Base-by-base conservation (phyloP, 2,888 invertebrate genomes). In the Microctonus brassicae region DNA sequence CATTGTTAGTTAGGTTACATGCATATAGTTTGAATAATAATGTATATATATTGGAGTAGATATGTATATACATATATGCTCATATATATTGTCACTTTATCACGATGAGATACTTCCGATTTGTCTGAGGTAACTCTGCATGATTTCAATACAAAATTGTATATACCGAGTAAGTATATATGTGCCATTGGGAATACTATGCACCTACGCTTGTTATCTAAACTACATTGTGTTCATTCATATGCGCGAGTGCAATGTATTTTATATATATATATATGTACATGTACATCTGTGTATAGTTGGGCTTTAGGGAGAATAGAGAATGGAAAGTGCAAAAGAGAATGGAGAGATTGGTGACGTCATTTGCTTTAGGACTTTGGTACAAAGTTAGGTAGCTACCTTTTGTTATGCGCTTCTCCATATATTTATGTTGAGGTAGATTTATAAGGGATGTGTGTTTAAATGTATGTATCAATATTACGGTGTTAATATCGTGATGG, bases 61-160 rank as follows among this genome's bases (percentile, higher is more conserved):
- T 17, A 13, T 3, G 9, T 47, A 47, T 47, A 47, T 47, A 13
- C 5, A 47, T 42, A 7, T 22, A 53, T 53, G 22, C n/a, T n/a
- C n/a, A 42, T 62, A 42, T 33, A 34, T 58, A 17, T 26, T 7
- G 20, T 58, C 17, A 20, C 20, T 58, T 33, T 20, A 58, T 34
- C 24, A 24, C 53, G 55, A 53, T 60, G 61, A 61, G 26, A 26
- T 26, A 60, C 47, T 71, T 71, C 70, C 66, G 66, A 61, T 71
- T 66, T 60, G 53, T 22, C 39, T 57, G 47, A 36, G 22, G 34
- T 58, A 29, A 53, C 33, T 42, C 58, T 34, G 58, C 52, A 55
- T 64, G 55, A 64, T 29, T 64, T 64, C 47, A 42, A 29, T 55
- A 55, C 55, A 0, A 24, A 55, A 10, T 24, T n/a, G n/a, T n/a